Conservation (phyloP, 2,888 invertebrate species). For the Formica aserva region DNA sequence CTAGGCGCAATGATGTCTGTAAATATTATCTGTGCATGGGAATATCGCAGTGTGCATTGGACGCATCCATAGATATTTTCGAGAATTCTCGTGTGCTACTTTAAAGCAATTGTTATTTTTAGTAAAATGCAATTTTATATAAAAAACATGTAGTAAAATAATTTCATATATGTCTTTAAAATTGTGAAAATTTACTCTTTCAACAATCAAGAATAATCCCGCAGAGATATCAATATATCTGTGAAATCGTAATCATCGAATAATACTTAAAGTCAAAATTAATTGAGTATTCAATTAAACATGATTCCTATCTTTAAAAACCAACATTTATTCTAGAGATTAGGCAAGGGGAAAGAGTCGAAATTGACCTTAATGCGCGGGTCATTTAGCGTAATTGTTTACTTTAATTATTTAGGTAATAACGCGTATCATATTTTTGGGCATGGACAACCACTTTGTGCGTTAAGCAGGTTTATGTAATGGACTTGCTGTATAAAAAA, state of each 20-base stretch:
- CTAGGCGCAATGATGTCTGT: conserved; percentile 51
- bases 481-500: not conserved
- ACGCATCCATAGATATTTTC: conserved; percentile 17
- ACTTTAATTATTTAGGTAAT: conserved; percentile 9
- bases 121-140: conserved; percentile 2
- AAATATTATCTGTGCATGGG: conserved; percentile 52
- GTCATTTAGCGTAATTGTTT: not conserved
- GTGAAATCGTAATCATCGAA: not conserved
- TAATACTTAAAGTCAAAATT: not conserved
- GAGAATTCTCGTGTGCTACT: not conserved
- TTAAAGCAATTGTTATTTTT: not conserved
- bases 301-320: not conserved
- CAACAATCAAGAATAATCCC: not conserved
- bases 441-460: not conserved
- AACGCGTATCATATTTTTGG: not conserved
- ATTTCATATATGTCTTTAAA: not conserved
- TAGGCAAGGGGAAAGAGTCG: not conserved
- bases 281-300: not conserved
- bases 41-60: conserved; percentile 27
- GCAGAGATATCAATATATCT: not conserved
- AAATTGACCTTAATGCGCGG: not conserved
- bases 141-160: not conserved
- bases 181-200: not conserved
- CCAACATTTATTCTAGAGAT: not conserved
- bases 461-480: not conserved